Percentiles rank a stretch among this genome's conserved stretches.
Evolutionary conservation across 1,140 invertebrate species (phyloP).

Genomic region (Brachionus plicatilis): DNA sequence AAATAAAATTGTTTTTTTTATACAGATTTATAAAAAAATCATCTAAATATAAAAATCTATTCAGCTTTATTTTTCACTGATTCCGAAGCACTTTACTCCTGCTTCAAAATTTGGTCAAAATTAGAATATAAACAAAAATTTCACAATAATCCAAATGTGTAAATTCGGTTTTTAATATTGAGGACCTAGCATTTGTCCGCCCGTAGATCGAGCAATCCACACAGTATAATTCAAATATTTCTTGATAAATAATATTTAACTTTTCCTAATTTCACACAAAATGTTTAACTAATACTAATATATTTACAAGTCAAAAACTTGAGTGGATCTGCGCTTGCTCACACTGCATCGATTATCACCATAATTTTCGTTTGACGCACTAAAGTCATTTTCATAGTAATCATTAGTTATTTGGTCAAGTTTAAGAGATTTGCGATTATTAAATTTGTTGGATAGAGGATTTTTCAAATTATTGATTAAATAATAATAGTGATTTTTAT

Average conservation of each 20-base stretch:
- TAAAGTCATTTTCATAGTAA: not conserved
- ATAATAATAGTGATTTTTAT: conserved; percentile 10
- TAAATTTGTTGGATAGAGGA: not conserved
- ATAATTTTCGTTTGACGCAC: not conserved
- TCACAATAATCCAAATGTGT: not conserved
- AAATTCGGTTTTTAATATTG: not conserved
- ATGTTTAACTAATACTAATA: conserved; percentile 6
- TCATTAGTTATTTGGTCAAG: not conserved
- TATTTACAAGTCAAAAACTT: conserved; percentile 24
- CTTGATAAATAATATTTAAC: not conserved
- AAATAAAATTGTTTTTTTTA: not conserved
- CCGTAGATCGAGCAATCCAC: not conserved
- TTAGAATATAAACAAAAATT: not conserved
- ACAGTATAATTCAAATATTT: not conserved
- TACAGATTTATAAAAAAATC: conserved; percentile 20
- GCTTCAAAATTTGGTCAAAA: not conserved
- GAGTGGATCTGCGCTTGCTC: not conserved
- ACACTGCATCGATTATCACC: not conserved
- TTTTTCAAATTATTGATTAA: conserved; percentile 19
- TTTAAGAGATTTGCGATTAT: not conserved
- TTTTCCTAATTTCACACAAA: not conserved
- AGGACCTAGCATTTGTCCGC: not conserved
- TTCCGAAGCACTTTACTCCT: not conserved
- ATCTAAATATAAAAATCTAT: not conserved
- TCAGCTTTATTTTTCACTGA: not conserved